Base-by-base conservation (phyloP, 1,140 invertebrate species). In the Zaprionus camerounensis region DNA sequence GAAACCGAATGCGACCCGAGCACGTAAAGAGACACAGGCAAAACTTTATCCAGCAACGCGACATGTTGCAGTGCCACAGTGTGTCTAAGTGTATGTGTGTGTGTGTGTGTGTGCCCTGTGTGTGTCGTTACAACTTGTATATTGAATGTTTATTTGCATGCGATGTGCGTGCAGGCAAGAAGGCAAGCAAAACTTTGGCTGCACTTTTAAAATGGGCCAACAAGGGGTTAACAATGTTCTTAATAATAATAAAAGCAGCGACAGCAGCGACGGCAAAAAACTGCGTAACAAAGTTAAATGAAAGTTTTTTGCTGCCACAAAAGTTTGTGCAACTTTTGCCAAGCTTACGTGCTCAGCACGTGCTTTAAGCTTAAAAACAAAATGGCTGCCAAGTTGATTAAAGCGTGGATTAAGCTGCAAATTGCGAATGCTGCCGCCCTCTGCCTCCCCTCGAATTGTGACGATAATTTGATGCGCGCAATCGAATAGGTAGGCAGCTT, bases 81-180 rank as follows among this genome's bases (percentile, higher is more conserved):
- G 61, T 76, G 44, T 53, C 17, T 34, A n/a, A 15, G 34, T 59
- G 6, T 69, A 12, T 44, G 44, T 28, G 20, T n/a, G 59, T 13
- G 28, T 44, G 62, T 78, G 76, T 81, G 66, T 71, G 71, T 66
- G 55, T 61, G 26, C 12, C 38, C 38, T 49, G 20, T 51, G 11
- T 56, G 13, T 56, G 26, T 28, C 15, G 26, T 28, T 62, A 15
- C 31, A 62, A 51, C 76, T 78, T 82, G 76, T 86, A 81, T 81
- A 88, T 87, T 88, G 84, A 87, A 87, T 87, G 81, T 87, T 87
- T 87, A 88, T 87, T 87, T 87, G 83, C 84, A 88, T 87, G 83
- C 84, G 63, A 83, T 75, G 76, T 78, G 68, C 67, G 55, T 49
- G n/a, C 58, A 58, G 46, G 53, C 31, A 34, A 11, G 31, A 9